phyloP scores from a whole-genome alignment of 2,888 invertebrate species.

The Macaria liturata region DNA sequence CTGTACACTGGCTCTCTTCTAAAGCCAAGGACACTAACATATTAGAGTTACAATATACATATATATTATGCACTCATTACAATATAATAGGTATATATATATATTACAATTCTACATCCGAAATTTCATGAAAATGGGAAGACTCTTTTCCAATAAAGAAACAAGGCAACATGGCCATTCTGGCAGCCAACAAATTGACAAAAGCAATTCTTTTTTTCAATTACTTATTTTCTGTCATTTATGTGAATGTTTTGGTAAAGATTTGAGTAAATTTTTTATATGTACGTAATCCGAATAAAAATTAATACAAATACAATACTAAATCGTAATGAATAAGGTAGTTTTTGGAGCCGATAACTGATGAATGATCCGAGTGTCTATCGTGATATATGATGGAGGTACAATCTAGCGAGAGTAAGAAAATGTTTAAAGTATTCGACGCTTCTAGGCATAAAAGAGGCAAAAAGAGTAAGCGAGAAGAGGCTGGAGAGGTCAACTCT shows the following conservation, averaged over 20 bases:
- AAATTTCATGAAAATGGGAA: not conserved
- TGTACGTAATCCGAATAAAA: conserved; percentile 37
- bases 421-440: conserved; percentile 72
- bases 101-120: no score
- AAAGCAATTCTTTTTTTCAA: conserved; percentile 60
- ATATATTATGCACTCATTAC: no score
- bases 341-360: conserved; percentile 44
- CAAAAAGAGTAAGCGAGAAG: conserved; percentile 56
- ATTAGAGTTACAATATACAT: no score
- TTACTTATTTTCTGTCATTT: conserved; percentile 48
- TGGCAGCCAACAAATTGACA: conserved; percentile 40
- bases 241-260: conserved; percentile 57
- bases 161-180: conserved; percentile 16
- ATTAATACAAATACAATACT: conserved; percentile 34
- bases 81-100: no score
- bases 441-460: conserved; percentile 60
- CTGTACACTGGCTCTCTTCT: no score
- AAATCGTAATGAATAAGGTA: conserved; percentile 48
- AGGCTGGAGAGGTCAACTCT: conserved; percentile 60
- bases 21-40: no score
- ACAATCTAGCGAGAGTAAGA: conserved; percentile 72
- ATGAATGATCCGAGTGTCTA: conserved; percentile 62
- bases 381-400: conserved; percentile 67
- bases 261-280: conserved; percentile 52
- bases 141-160: not conserved